Conservation (phyloP, 2,797 vertebrate species). For the Odontamblyopus rebecca region DNA sequence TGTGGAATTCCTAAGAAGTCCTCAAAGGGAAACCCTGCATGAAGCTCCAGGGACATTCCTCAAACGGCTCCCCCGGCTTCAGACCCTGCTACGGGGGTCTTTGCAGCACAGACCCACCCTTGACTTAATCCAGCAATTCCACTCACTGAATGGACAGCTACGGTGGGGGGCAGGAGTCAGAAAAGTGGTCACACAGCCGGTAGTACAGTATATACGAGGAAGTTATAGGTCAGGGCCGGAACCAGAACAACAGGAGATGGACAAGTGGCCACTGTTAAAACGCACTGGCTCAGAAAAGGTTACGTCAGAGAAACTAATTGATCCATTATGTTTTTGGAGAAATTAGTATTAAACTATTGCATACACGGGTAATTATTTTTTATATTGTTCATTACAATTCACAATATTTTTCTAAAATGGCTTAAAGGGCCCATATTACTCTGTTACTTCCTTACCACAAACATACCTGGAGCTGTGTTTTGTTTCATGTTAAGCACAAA, state of each 20-base stretch:
- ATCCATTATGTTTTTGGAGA: neutral
- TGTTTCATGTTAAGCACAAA: too few relatives aligned
- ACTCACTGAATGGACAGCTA: neutral
- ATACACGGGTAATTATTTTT: neutral
- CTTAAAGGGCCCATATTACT: too few relatives aligned
- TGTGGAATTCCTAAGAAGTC: conserved; percentile 15
- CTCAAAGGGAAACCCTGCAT: conserved; percentile 12
- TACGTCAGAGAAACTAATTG: neutral
- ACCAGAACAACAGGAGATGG: neutral
- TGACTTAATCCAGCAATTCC: neutral
- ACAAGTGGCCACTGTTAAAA: neutral
- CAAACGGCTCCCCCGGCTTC: conserved; percentile 49
- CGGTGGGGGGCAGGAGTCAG: conserved; percentile 13
- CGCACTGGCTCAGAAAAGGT: neutral
- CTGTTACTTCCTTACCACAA: too few relatives aligned
- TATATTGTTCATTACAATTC: too few relatives aligned
- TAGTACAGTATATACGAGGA: conserved; percentile 2
- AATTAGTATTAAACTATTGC: neutral
- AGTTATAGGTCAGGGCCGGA: conserved; percentile 11
- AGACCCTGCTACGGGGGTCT: conserved; percentile 14
- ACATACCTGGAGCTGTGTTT: too few relatives aligned
- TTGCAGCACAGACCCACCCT: conserved; percentile 1
- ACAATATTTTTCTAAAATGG: too few relatives aligned
- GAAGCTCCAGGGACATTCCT: conserved; percentile 55
- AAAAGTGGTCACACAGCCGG: neutral